These are phyloP conservation scores for Drosophila niveifrons DNA, from an alignment of 2,888 invertebrate species.

Conservation along the genomic window DNA sequence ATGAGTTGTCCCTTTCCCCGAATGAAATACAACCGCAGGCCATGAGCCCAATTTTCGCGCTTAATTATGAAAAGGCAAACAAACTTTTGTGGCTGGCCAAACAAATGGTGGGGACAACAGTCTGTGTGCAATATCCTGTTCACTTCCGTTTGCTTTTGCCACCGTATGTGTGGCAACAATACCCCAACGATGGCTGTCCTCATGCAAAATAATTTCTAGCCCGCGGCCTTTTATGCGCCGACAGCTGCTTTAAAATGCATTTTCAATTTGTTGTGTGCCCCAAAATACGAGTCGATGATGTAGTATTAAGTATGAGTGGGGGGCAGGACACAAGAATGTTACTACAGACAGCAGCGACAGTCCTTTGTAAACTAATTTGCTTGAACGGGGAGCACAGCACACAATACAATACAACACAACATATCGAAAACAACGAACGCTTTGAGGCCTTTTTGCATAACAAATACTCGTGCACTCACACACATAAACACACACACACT, in stretches of 20 bases:
- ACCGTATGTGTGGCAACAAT: slow-evolving; percentile 24
- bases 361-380: slow-evolving; percentile 80
- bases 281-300: slow-evolving; percentile 12
- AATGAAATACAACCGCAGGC: neutral
- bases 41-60: slow-evolving; percentile 69
- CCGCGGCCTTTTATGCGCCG: slow-evolving; percentile 56
- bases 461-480: slow-evolving; percentile 52
- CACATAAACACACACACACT: slow-evolving; percentile 44
- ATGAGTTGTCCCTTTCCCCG: neutral
- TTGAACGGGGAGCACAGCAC: slow-evolving; percentile 46
- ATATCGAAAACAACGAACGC: slow-evolving; percentile 74
- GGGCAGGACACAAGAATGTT: slow-evolving; percentile 6
- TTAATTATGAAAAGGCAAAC: slow-evolving; percentile 73
- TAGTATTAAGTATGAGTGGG: neutral
- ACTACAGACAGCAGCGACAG: slow-evolving; percentile 41
- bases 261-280: slow-evolving; percentile 69
- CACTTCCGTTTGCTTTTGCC: slow-evolving; percentile 37
- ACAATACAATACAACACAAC: too few relatives aligned
- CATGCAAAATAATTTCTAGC: slow-evolving; percentile 73
- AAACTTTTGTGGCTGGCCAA: slow-evolving; percentile 57
- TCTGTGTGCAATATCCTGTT: slow-evolving; percentile 46
- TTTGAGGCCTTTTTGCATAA: slow-evolving; percentile 80
- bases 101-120: slow-evolving; percentile 19
- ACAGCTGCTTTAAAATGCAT: slow-evolving; percentile 80
- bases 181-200: slow-evolving; percentile 35